phyloP scores from a whole-genome alignment of 2,797 vertebrate species.

The Sebastes jordani region DNA sequence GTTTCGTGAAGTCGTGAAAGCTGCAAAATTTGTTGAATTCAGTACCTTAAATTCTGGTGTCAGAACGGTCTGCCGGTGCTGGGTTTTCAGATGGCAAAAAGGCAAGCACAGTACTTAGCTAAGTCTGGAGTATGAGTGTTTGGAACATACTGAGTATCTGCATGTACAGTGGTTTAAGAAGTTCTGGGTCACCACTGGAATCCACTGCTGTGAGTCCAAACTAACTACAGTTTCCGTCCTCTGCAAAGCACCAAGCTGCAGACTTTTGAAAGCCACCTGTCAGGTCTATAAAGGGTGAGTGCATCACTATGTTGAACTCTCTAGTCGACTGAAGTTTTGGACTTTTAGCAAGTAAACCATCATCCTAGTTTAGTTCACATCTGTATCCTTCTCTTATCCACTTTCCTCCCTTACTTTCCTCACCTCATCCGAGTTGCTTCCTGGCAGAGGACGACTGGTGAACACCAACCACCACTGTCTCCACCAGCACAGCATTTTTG shows the following conservation, averaged over 20 bases:
- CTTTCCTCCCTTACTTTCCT: neutral
- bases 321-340: neutral
- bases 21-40: neutral
- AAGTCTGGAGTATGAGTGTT: neutral
- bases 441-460: neutral
- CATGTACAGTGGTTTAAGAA: neutral
- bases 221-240: neutral
- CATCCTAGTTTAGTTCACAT: neutral
- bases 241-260: neutral
- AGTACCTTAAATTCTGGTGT: neutral
- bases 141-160: neutral
- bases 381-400: neutral
- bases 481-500: neutral
- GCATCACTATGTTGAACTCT: too few relatives aligned
- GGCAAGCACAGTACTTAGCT: neutral
- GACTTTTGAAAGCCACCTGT: neutral
- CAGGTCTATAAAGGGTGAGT: neutral
- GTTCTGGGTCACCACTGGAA: neutral
- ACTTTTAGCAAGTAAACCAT: neutral
- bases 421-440: neutral
- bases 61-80: neutral
- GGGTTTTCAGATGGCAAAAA: neutral
- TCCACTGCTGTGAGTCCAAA: too few relatives aligned
- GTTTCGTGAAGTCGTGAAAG: neutral
- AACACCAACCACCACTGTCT: neutral